Evolutionary conservation across 2,888 invertebrate genomes (phyloP).

Genomic region (Trypoxylon attenuatum): DNA sequence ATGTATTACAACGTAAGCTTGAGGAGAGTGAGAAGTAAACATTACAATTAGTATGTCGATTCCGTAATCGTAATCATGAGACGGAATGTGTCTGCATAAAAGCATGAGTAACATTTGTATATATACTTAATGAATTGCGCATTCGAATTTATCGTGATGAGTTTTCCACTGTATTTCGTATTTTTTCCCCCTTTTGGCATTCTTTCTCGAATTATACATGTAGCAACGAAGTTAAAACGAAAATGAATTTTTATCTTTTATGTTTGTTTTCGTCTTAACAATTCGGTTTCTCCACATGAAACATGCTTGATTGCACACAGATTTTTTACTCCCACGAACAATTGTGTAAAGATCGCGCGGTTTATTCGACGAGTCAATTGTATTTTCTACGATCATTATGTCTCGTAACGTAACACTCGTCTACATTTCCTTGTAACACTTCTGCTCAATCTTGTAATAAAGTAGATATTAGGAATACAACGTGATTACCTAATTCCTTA

Average conservation of each 20-base stretch:
- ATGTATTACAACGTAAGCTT: constrained; percentile 35
- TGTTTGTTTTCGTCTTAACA: too few relatives aligned
- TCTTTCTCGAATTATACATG: too few relatives aligned
- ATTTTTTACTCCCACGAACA: not conserved
- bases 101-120: constrained; percentile 23
- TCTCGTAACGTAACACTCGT: constrained; percentile 13
- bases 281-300: too few relatives aligned
- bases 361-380: not conserved
- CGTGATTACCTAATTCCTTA: not conserved
- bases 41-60: constrained; percentile 23
- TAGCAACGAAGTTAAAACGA: too few relatives aligned
- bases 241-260: too few relatives aligned
- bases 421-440: constrained; percentile 49
- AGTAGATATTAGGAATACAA: constrained; percentile 36
- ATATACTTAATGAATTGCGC: constrained; percentile 25
- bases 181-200: too few relatives aligned
- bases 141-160: constrained; percentile 21
- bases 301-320: not conserved
- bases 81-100: constrained; percentile 20
- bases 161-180: constrained; percentile 5
- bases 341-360: not conserved
- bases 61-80: constrained; percentile 28
- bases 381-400: constrained; percentile 4
- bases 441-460: constrained; percentile 64
- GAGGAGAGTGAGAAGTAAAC: constrained; percentile 22